Evolutionary conservation across 2,888 invertebrate genomes (phyloP).

Genomic region (Tubiluchus corallicola): DNA sequence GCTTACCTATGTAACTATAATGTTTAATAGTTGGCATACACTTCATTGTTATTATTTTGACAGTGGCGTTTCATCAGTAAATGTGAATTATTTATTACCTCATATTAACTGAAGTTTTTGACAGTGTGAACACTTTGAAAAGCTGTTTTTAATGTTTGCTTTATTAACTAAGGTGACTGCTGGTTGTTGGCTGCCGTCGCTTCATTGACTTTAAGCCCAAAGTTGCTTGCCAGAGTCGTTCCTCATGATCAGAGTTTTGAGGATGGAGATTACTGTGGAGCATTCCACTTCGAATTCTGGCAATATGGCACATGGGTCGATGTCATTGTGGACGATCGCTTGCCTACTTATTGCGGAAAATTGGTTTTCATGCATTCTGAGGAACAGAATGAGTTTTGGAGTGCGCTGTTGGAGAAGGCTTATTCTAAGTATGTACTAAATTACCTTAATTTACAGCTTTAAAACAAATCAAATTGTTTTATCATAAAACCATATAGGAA

Average conservation of each 20-base stretch:
- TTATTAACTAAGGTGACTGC: conserved; percentile 32
- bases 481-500: too few species aligned
- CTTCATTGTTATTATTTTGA: too few species aligned
- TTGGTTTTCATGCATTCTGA: conserved; percentile 65
- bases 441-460: too few species aligned
- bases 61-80: too few species aligned
- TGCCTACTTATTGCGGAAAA: conserved; percentile 65
- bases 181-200: conserved; percentile 54
- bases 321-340: conserved; percentile 74
- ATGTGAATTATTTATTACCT: too few species aligned
- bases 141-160: too few species aligned
- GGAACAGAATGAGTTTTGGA: conserved; percentile 83
- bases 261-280: conserved; percentile 68
- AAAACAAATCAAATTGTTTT: too few species aligned
- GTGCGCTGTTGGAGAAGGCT: conserved; percentile 79
- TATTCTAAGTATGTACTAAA: conserved; percentile 67
- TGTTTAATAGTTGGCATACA: too few species aligned
- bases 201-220: conserved; percentile 65
- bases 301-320: too few species aligned
- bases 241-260: conserved; percentile 86
- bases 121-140: too few species aligned
- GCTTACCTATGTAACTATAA: too few species aligned
- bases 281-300: conserved; percentile 86
- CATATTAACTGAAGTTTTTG: too few species aligned
- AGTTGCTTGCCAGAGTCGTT: conserved; percentile 82